Evolutionary conservation across 1,140 invertebrate genomes (phyloP).

Genomic region (Trachymyrmex cornetzi): DNA sequence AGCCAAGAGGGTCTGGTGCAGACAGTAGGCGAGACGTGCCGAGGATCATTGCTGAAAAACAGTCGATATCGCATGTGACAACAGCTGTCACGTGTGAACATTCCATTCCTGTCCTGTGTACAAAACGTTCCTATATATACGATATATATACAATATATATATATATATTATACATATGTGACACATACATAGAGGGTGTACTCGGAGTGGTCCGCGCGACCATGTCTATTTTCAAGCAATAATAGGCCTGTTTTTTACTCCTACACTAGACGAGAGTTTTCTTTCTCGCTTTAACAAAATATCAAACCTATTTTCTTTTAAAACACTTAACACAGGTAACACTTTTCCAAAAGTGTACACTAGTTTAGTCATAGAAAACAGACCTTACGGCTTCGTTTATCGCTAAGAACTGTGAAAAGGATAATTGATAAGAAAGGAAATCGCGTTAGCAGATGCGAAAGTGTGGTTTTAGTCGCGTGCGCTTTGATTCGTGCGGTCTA

Average conservation of each 20-base stretch:
- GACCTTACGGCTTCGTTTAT: slow-evolving; percentile 9
- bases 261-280: too few relatives aligned
- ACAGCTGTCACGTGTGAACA: slow-evolving; percentile 79
- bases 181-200: slow-evolving; percentile 29
- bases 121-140: slow-evolving; percentile 66
- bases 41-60: slow-evolving; percentile 78
- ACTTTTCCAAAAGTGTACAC: too few relatives aligned
- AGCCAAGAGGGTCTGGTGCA: slow-evolving; percentile 76
- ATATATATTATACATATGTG: slow-evolving; percentile 55
- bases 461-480: neutral
- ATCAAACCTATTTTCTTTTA: too few relatives aligned
- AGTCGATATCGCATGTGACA: slow-evolving; percentile 75
- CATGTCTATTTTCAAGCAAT: neutral
- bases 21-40: slow-evolving; percentile 79
- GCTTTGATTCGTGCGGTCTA: neutral
- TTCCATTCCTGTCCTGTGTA: slow-evolving; percentile 76
- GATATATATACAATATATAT: slow-evolving; percentile 22
- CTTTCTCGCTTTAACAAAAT: too few relatives aligned
- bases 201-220: slow-evolving; percentile 3
- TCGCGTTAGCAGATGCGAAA: too few relatives aligned
- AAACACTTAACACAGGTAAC: too few relatives aligned
- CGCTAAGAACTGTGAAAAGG: neutral
- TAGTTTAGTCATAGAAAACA: too few relatives aligned
- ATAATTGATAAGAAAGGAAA: neutral
- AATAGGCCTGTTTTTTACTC: too few relatives aligned